Evolutionary conservation across 2,888 invertebrate genomes (phyloP), one percentile per base, ranked within the genome.

Genomic region (Caenorhabditis wallacei): DNA sequence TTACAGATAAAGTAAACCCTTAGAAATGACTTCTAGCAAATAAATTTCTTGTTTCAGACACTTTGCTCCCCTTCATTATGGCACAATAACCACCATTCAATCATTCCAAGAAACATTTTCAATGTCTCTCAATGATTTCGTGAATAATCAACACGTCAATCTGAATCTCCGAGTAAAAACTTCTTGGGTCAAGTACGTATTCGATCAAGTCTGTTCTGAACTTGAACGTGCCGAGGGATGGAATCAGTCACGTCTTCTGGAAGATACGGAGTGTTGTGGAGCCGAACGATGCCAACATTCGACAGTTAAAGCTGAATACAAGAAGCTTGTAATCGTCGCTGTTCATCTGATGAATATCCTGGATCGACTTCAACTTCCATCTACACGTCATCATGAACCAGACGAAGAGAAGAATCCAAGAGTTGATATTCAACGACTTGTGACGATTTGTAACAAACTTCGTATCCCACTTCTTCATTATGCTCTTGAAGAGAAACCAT

Each of bases 41-140:
- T 24, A 22, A 43, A 11, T 8, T 51, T 0, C 16, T 76, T 13
- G 16, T 40, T 85, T 20, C 43, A 87, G 87, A 35, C 68, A 96
- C 93, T 94, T 97, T 87, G 96, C 97, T 89, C 96, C 97, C 22
- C 94, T 98, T 66, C 96, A 96, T 92, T 96, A 96, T 30, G 96
- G 97, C 95, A 97, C 97, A 13, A 97, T 97, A 92, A 96, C 96
- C 92, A 96, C 96, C 85, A 94, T 98, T 84, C 95, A 96, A 92
- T 96, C 96, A 89, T 98, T 98, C 93, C 96, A 97, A 2, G 98
- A 98, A 93, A 94, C 98, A 40, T 93, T 93, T 88, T 92, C 92
- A 35, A 97, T 96, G 93, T 97, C 98, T 96, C 95, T 97, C 92
- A 95, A 96, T 35, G 97, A 86, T n/a, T 83, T 70, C 46, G 69